Evolutionary conservation across 2,113 vertebrate genomes (phyloP).

Genomic region (Aramus guarauna): DNA sequence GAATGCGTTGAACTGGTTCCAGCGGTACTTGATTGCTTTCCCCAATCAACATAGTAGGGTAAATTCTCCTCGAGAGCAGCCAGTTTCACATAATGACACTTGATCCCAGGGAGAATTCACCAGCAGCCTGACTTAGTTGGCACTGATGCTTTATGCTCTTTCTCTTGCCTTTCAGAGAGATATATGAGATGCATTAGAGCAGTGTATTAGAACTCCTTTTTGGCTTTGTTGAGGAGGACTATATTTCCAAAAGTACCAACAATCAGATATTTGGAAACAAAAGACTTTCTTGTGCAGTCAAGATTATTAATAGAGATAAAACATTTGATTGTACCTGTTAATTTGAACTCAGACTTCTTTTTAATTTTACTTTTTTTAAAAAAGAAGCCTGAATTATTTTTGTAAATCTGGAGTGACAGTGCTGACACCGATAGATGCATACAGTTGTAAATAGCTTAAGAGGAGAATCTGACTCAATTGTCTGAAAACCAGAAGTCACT

Average conservation of each 20-base stretch:
- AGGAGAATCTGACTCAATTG: not conserved
- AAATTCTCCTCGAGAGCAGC: conserved; percentile 52
- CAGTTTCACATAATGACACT: conserved; percentile 65
- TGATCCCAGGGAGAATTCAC: conserved; percentile 59
- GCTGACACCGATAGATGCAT: not conserved
- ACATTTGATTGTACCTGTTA: conserved; percentile 9
- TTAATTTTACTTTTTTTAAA: not conserved
- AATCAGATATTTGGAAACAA: conserved; percentile 45
- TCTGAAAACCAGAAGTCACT: not conserved
- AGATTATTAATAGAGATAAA: conserved; percentile 22
- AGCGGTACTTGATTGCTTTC: conserved; percentile 48
- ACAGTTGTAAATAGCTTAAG: not conserved
- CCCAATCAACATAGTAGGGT: conserved; percentile 44
- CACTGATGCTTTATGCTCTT: not conserved
- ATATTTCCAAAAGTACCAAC: conserved; percentile 35
- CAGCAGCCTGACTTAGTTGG: conserved; percentile 47
- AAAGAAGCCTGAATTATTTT: not conserved
- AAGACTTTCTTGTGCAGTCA: not conserved
- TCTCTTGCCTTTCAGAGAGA: conserved; percentile 54
- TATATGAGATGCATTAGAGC: conserved; percentile 54
- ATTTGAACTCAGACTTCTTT: not conserved
- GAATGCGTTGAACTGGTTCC: conserved; percentile 61
- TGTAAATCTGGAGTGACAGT: not conserved
- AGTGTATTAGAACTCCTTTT: conserved; percentile 40
- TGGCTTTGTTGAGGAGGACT: conserved; percentile 39